These are phyloP conservation scores for Papilio demoleus DNA, from an alignment of 2,888 invertebrate genomes.

Conservation along the genomic window DNA sequence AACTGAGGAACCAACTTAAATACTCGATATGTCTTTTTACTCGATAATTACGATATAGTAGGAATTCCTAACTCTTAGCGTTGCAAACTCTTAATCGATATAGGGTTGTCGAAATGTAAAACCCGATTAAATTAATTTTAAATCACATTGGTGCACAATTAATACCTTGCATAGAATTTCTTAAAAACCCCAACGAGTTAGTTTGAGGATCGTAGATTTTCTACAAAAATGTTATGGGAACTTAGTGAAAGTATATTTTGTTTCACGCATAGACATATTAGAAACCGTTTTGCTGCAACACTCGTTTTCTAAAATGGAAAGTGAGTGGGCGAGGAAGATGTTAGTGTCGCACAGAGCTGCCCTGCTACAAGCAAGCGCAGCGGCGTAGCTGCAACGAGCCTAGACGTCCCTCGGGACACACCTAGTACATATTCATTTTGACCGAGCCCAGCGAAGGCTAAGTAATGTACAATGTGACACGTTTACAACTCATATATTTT, in stretches of 20 bases:
- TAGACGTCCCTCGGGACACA: neutral
- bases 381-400: slow-evolving; percentile 3
- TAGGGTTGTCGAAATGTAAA: slow-evolving; percentile 12
- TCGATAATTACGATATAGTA: slow-evolving; percentile 18
- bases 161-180: slow-evolving; percentile 21
- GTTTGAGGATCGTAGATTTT: slow-evolving; percentile 22
- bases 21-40: slow-evolving; percentile 2
- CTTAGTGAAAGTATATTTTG: slow-evolving; percentile 19
- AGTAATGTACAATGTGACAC: slow-evolving; percentile 11
- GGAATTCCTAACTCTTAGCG: slow-evolving; percentile 21
- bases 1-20: slow-evolving; percentile 19
- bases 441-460: neutral
- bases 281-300: slow-evolving; percentile 26
- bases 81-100: neutral
- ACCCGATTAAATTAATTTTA: slow-evolving; percentile 21
- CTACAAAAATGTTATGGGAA: slow-evolving; percentile 6
- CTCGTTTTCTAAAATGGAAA: neutral
- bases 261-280: slow-evolving; percentile 14
- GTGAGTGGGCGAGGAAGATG: neutral
- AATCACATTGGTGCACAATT: slow-evolving; percentile 20
- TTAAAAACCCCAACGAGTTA: slow-evolving; percentile 2
- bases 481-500: slow-evolving; percentile 23
- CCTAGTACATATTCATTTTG: slow-evolving; percentile 10
- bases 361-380: neutral
- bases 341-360: slow-evolving; percentile 13